phyloP scores from a whole-genome alignment of 2,888 invertebrate species.

The Dynastes grantii region DNA sequence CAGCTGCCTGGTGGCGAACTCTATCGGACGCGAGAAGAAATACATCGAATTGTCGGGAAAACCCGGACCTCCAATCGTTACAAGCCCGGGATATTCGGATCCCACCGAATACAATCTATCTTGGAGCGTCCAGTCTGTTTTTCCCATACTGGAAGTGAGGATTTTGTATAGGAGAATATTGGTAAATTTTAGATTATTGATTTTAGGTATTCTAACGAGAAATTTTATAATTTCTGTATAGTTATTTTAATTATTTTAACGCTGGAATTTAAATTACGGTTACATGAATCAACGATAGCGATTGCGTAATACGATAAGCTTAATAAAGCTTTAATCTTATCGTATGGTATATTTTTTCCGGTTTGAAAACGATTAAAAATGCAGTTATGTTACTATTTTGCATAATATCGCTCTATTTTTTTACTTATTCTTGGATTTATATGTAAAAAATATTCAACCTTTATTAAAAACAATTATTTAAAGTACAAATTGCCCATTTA shows the following conservation, averaged over 20 bases:
- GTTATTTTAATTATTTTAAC: background rate
- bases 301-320: background rate
- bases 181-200: slow-evolving; percentile 65
- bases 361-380: too few species aligned
- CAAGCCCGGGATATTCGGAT: slow-evolving; percentile 76
- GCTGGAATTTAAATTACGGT: background rate
- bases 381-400: too few species aligned
- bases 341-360: background rate
- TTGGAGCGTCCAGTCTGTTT: slow-evolving; percentile 80
- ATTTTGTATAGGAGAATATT: slow-evolving; percentile 77
- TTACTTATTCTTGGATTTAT: too few species aligned
- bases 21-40: slow-evolving; percentile 69
- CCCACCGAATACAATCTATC: slow-evolving; percentile 78
- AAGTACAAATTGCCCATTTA: too few species aligned
- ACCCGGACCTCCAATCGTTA: slow-evolving; percentile 77
- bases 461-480: too few species aligned
- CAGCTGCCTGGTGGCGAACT: slow-evolving; percentile 68
- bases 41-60: slow-evolving; percentile 78
- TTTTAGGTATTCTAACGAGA: too few species aligned
- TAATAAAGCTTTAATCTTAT: background rate
- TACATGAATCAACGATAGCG: background rate
- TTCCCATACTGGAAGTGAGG: slow-evolving; percentile 77
- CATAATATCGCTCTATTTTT: background rate
- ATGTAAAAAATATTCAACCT: too few species aligned
- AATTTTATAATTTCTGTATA: too few species aligned